These are phyloP conservation scores for Fragum whitleyi DNA, from an alignment of 2,888 invertebrate genomes.

Conservation along the genomic window DNA sequence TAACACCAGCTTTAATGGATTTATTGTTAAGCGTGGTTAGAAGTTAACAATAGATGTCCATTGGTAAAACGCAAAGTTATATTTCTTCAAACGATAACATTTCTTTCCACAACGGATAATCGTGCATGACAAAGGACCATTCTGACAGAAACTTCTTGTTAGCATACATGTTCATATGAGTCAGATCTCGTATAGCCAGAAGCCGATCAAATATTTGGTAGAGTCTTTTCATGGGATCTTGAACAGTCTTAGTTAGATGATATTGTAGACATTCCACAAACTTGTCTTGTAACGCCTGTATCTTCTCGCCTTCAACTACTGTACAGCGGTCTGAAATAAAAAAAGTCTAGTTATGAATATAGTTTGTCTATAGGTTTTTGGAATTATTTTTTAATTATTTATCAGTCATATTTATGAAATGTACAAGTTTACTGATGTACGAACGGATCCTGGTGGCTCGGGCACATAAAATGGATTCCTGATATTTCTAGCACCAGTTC, in stretches of 20 bases:
- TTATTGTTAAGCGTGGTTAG: no score
- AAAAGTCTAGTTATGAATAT: neutral
- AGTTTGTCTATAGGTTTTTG: no score
- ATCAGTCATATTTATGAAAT: no score
- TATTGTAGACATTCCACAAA: constrained; percentile 69
- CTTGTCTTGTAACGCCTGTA: constrained; percentile 70
- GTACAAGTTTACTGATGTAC: no score
- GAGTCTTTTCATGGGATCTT: constrained; percentile 28
- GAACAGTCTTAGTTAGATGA: constrained; percentile 39
- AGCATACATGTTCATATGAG: constrained; percentile 32
- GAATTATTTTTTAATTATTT: no score
- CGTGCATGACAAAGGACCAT: constrained; percentile 60
- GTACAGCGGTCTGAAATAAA: constrained; percentile 69
- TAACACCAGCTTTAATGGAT: no score
- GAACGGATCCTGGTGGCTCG: no score
- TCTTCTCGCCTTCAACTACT: constrained; percentile 60
- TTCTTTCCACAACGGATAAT: constrained; percentile 64
- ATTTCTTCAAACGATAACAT: constrained; percentile 60
- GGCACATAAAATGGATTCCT: no score
- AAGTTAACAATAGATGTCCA: no score
- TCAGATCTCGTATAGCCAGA: constrained; percentile 40
- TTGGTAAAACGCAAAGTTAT: neutral
- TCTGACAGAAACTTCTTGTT: constrained; percentile 52
- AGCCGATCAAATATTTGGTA: constrained; percentile 52
- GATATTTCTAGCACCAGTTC: no score